Conservation (phyloP, 2,797 vertebrate genomes). For the Chanos chanos region DNA sequence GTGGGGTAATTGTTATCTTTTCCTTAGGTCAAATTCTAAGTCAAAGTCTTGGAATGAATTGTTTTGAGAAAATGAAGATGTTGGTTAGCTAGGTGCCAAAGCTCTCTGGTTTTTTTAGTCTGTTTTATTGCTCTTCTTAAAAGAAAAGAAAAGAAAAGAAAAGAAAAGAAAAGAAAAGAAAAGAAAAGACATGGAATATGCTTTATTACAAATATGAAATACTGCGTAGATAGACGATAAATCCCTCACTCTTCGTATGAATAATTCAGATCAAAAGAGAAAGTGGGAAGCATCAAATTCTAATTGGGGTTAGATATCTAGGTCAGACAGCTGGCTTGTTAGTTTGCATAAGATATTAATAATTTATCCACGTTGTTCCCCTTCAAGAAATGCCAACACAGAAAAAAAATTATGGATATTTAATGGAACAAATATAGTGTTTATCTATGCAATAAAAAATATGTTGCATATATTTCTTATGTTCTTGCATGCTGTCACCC, state of each 20-base stretch:
- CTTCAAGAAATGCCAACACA: conserved; percentile 13
- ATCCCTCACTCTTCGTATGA: conserved; percentile 6
- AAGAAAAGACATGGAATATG: too few species aligned
- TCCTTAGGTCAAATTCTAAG: too few species aligned
- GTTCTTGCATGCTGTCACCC: too few species aligned
- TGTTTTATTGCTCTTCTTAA: too few species aligned
- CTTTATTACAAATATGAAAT: too few species aligned
- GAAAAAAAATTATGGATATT: not conserved
- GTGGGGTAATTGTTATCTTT: not conserved
- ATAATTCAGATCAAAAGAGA: conserved; percentile 24
- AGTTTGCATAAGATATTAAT: conserved; percentile 44
- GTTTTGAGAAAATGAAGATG: not conserved
- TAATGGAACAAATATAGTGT: not conserved
- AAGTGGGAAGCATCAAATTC: conserved; percentile 39
- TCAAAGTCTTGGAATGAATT: not conserved
- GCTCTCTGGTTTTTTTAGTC: too few species aligned
- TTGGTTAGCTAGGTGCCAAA: too few species aligned
- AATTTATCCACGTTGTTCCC: conserved; percentile 27
- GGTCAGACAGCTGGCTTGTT: conserved; percentile 43
- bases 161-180: too few species aligned
- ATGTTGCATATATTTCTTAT: too few species aligned
- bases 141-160: too few species aligned
- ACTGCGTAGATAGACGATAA: not conserved
- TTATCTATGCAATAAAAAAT: too few species aligned
- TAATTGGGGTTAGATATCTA: conserved; percentile 50